Percentiles rank a stretch among this genome's conserved stretches.
Evolutionary conservation across 2,113 vertebrate genomes (phyloP).

Genomic region (Brachyhypopomus gauderio): DNA sequence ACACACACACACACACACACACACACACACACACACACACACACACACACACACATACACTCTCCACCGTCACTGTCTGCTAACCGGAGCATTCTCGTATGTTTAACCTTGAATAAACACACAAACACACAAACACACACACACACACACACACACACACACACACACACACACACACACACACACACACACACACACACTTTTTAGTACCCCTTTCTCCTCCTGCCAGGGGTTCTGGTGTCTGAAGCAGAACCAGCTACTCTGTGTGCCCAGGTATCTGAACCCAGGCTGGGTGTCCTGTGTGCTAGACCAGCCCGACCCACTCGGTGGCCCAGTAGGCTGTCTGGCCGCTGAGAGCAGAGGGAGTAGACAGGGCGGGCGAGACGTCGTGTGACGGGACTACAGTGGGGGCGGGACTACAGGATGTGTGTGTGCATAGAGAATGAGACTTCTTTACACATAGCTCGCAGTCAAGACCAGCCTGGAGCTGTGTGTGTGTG

Average conservation of each 20-base stretch:
- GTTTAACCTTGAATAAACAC: too few relatives aligned
- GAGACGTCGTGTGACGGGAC: constrained; percentile 69
- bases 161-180: too few relatives aligned
- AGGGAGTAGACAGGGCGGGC: constrained; percentile 37
- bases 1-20: too few relatives aligned
- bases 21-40: too few relatives aligned
- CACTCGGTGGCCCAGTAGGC: constrained; percentile 4
- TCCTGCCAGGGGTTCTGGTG: constrained; percentile 29
- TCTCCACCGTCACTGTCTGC: too few relatives aligned
- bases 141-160: too few relatives aligned
- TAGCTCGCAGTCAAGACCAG: background rate
- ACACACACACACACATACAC: too few relatives aligned
- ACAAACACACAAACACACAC: too few relatives aligned
- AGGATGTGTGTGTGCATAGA: constrained; percentile 56
- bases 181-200: too few relatives aligned
- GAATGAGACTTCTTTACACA: constrained; percentile 48
- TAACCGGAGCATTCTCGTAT: too few relatives aligned
- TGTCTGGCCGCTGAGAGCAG: background rate
- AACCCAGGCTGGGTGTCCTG: constrained; percentile 3
- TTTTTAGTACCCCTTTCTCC: too few relatives aligned
- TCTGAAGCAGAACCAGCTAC: constrained; percentile 42
- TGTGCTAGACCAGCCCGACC: constrained; percentile 13
- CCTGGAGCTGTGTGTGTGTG: background rate
- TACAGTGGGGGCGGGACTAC: constrained; percentile 64
- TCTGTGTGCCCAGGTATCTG: constrained; percentile 47